Conservation (phyloP, 2,113 vertebrate genomes). For the Bos javanicus region DNA sequence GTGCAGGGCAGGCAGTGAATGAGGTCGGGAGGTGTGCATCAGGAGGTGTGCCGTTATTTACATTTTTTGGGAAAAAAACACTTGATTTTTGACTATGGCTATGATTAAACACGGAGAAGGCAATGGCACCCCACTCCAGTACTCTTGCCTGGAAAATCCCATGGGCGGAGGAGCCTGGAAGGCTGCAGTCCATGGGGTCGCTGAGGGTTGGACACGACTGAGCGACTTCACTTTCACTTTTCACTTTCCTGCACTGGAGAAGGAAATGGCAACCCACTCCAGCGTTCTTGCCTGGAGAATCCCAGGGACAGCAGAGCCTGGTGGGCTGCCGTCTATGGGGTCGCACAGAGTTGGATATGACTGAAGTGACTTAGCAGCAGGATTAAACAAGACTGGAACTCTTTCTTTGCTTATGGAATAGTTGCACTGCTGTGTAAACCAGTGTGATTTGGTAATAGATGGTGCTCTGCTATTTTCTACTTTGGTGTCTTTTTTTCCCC, state of each 20-base stretch:
- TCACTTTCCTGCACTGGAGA: accelerated
- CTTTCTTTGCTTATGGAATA: background rate
- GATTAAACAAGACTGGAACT: background rate
- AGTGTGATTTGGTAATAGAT: background rate
- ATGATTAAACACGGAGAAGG: background rate
- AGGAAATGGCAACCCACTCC: too few species aligned
- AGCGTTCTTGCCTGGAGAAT: too few species aligned
- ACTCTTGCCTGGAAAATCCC: too few species aligned
- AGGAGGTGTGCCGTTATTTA: background rate
- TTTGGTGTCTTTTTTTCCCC: background rate
- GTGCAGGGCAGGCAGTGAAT: background rate
- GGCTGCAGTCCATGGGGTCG: too few species aligned
- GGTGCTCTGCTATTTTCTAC: background rate
- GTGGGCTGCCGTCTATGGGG: too few species aligned
- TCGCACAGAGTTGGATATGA: too few species aligned
- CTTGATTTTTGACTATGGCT: background rate
- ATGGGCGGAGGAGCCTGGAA: too few species aligned
- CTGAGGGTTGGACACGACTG: too few species aligned
- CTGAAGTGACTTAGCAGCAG: too few species aligned
- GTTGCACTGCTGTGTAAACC: background rate
- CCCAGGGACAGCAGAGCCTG: too few species aligned
- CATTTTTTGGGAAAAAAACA: background rate
- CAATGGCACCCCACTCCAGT: too few species aligned
- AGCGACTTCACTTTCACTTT: too few species aligned
- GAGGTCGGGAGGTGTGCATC: background rate